Evolutionary conservation across 2,888 invertebrate species (phyloP).

Genomic region (Fragum fragum): DNA sequence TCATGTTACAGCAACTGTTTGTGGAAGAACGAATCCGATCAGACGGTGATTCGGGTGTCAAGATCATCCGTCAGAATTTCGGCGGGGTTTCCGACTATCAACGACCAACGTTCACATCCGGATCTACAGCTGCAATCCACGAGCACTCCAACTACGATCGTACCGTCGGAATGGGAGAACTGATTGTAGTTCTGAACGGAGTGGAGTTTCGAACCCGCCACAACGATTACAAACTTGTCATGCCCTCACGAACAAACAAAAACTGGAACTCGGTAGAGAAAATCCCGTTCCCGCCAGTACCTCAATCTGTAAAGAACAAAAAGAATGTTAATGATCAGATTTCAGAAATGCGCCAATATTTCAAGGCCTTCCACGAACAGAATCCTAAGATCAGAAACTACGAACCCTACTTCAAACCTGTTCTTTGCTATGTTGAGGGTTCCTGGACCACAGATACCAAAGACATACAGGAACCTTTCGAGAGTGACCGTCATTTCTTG

Average conservation of each 20-base stretch:
- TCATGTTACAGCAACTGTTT: slow-evolving; percentile 79
- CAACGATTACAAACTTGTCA: slow-evolving; percentile 81
- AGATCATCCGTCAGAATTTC: slow-evolving; percentile 53
- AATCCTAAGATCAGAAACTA: slow-evolving; percentile 73
- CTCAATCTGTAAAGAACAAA: slow-evolving; percentile 73
- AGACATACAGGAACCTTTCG: slow-evolving; percentile 78
- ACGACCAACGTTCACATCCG: slow-evolving; percentile 53
- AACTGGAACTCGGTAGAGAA: slow-evolving; percentile 72
- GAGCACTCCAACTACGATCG: slow-evolving; percentile 79
- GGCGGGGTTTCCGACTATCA: slow-evolving; percentile 71
- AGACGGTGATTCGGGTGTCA: slow-evolving; percentile 65
- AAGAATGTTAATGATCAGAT: slow-evolving; percentile 70
- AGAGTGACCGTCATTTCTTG: slow-evolving; percentile 80
- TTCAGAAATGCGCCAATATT: slow-evolving; percentile 80
- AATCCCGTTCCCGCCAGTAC: slow-evolving; percentile 80
- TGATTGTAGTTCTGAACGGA: slow-evolving; percentile 79
- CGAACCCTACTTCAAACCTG: slow-evolving; percentile 79
- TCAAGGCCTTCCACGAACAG: slow-evolving; percentile 80
- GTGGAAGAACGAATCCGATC: slow-evolving; percentile 74
- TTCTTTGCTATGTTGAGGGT: slow-evolving; percentile 81
- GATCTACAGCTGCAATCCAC: slow-evolving; percentile 71
- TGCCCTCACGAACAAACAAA: slow-evolving; percentile 67
- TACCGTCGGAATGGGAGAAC: slow-evolving; percentile 79
- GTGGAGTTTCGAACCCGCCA: slow-evolving; percentile 83
- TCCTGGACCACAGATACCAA: slow-evolving; percentile 78